A percentile compares a stretch with the other conserved stretches of the same genome.
phyloP scores from a whole-genome alignment of 1,140 invertebrate genomes.

The Ooceraea biroi region DNA sequence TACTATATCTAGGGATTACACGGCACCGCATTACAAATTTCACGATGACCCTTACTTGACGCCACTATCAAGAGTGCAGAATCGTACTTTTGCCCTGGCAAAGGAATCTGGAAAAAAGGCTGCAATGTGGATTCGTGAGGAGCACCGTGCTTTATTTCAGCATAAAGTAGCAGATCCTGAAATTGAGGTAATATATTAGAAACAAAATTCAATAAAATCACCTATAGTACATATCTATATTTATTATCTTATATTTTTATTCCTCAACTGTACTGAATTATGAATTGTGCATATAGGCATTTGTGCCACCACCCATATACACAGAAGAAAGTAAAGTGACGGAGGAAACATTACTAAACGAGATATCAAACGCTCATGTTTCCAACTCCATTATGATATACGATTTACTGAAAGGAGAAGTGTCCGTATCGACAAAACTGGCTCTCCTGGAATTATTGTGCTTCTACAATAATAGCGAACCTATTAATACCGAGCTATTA shows the following conservation, averaged over 20 bases:
- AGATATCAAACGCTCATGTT: conserved; percentile 89
- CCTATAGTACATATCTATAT: not conserved
- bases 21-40: conserved; percentile 94
- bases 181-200: conserved; percentile 75
- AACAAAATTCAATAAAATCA: conserved; percentile 6
- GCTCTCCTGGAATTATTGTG: conserved; percentile 93
- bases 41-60: conserved; percentile 96
- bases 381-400: conserved; percentile 91
- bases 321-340: conserved; percentile 90
- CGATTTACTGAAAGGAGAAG: conserved; percentile 89
- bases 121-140: conserved; percentile 93
- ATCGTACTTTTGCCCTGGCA: conserved; percentile 91
- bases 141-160: conserved; percentile 92
- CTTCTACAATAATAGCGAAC: conserved; percentile 92
- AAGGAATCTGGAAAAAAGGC: conserved; percentile 95
- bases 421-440: conserved; percentile 89
- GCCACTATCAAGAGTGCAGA: conserved; percentile 90
- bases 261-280: conserved; percentile 71
- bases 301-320: conserved; percentile 90
- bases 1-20: conserved; percentile 91
- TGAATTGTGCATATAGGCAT: conserved; percentile 88
- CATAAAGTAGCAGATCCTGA: conserved; percentile 90
- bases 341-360: conserved; percentile 88
- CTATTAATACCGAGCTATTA: conserved; percentile 89
- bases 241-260: not conserved